These are phyloP conservation scores for Ectemnius continuus DNA, from an alignment of 2,888 invertebrate species.

Conservation along the genomic window DNA sequence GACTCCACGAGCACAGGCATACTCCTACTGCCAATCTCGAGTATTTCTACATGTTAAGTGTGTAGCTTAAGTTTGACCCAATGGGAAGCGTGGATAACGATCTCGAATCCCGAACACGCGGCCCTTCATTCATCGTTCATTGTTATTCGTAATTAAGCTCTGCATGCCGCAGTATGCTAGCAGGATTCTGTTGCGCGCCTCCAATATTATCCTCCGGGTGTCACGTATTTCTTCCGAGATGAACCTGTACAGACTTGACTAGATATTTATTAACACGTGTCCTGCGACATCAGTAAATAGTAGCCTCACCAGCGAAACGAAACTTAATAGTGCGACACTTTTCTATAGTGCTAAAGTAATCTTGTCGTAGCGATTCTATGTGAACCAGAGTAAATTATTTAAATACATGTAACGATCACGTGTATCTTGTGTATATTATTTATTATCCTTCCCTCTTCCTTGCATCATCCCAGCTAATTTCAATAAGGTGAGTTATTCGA, in stretches of 20 bases:
- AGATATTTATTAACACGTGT: conserved; percentile 51
- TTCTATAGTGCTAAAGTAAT: conserved; percentile 11
- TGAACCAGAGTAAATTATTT: conserved; percentile 64
- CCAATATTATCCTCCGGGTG: not conserved
- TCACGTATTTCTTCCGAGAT: conserved; percentile 26
- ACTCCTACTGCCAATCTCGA: conserved; percentile 44
- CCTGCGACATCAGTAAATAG: conserved; percentile 33
- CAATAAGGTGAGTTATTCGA: not conserved
- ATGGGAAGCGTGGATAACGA: conserved; percentile 19
- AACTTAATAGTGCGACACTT: conserved; percentile 18
- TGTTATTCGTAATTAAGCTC: conserved; percentile 1
- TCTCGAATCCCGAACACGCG: conserved; percentile 21
- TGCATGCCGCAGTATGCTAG: conserved; percentile 4
- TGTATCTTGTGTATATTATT: not conserved
- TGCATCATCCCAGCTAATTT: not conserved
- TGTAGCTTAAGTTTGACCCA: conserved; percentile 22
- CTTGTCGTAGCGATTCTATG: conserved; percentile 28
- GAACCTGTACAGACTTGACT: conserved; percentile 41
- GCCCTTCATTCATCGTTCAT: conserved; percentile 12
- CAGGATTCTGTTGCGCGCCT: not conserved
- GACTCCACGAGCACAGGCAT: conserved; percentile 22
- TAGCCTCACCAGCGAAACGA: conserved; percentile 36
- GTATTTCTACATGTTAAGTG: conserved; percentile 42
- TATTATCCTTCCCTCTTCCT: not conserved
- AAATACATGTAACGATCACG: conserved; percentile 30